Percentiles rank a stretch among this genome's conserved stretches.
Conservation (phyloP, 2,113 vertebrate species). For the Cephalopholis sonnerati region DNA sequence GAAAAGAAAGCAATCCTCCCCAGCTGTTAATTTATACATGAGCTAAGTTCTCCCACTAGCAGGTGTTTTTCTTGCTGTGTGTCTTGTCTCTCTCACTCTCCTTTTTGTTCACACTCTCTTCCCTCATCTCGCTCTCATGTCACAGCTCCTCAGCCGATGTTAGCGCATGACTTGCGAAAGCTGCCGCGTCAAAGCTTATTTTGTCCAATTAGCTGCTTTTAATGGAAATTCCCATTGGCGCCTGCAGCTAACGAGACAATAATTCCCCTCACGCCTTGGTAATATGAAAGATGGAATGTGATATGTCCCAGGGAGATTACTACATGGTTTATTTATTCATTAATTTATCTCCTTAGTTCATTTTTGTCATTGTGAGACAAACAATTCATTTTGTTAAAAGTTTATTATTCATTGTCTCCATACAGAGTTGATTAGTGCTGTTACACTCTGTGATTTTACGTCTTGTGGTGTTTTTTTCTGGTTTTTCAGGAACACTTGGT, state of each 20-base stretch:
- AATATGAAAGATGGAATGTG: neutral
- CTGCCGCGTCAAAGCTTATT: slow-evolving; percentile 20
- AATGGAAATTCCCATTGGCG: slow-evolving; percentile 27
- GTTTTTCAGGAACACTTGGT: neutral
- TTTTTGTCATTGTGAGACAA: neutral
- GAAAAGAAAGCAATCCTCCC: slow-evolving; percentile 18
- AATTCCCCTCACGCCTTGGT: neutral
- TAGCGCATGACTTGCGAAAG: slow-evolving; percentile 40
- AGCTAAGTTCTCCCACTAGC: slow-evolving; percentile 25
- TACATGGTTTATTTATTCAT: neutral
- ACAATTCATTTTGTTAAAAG: neutral
- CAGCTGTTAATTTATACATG: slow-evolving; percentile 41
- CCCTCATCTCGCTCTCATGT: slow-evolving; percentile 25
- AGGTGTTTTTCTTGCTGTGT: slow-evolving; percentile 42
- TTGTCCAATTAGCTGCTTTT: slow-evolving; percentile 40
- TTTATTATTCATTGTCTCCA: neutral
- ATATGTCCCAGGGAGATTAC: neutral
- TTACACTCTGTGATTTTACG: neutral
- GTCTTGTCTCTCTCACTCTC: neutral
- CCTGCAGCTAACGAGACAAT: slow-evolving; percentile 12
- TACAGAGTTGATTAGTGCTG: neutral
- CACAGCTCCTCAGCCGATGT: slow-evolving; percentile 24
- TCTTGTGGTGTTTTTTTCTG: neutral
- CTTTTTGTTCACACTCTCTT: slow-evolving; percentile 27
- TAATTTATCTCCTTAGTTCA: neutral